Base-by-base conservation (phyloP, 2,113 vertebrate genomes). In the Microcebus griseorufus region DNA sequence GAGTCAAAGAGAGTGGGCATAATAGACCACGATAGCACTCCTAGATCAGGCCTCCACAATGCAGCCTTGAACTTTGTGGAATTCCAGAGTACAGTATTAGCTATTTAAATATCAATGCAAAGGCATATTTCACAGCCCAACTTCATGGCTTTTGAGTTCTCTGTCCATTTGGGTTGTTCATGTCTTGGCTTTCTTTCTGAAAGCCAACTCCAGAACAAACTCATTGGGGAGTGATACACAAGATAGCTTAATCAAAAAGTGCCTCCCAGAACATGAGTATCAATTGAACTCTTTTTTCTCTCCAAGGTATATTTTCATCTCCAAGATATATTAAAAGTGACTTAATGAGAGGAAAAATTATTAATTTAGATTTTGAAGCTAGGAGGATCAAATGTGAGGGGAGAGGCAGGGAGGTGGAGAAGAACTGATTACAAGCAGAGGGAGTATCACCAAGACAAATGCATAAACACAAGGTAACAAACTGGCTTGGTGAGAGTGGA, bases 281-380 rank as follows among this genome's bases (percentile, higher is more conserved):
- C 55, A 67, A 37, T 10, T 80, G 65, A 70, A 70, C 39, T 82
- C n/a, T 88, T 73, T 42, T 81, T 80, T 93, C 51, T 87, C 16
- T 90, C 55, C 60, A 58, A 37, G 14, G 34, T 70, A 6, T 34
- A 92, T 94, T 96, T 96, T 93, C n/a, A 85, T 80, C 16, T 25
- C 32, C 29, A 94, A 79, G 79, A 58, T 76, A 23, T 34, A 60
- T 51, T 91, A 88, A 88, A 93, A 83, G 29, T 90, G 76, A 78
- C 32, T 88, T 85, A 37, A 64, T 32, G 42, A 90, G 39, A 80
- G 18, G 67, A 23, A 67, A 87, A 87, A 45, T 60, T 92, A 39
- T 60, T 84, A 53, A 81, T 29, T 88, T 91, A 72, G 60, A 53
- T 88, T 94, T 95, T 88, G 84, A 65, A 90, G 48, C 27, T 7